These are phyloP conservation scores for Scolopax mira DNA, from an alignment of 2,113 vertebrate species.

Conservation along the genomic window DNA sequence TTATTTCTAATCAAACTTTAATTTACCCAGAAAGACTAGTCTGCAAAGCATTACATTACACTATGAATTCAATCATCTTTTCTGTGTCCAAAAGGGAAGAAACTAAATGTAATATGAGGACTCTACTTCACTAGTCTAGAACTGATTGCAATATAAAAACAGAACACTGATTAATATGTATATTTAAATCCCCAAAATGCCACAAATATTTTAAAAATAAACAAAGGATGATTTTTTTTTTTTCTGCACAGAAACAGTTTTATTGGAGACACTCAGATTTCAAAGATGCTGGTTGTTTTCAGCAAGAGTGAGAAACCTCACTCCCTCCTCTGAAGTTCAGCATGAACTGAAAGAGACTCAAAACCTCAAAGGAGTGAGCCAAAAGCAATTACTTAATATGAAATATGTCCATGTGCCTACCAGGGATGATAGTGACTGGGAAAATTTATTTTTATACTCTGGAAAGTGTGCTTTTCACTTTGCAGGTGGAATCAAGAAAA, in stretches of 20 bases:
- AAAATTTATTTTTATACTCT: not conserved
- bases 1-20: not conserved
- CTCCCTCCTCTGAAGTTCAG: not conserved
- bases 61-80: not conserved
- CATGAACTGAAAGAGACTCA: not conserved
- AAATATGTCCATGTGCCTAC: not conserved
- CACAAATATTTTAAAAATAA: not conserved
- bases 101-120: not conserved
- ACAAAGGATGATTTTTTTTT: not conserved
- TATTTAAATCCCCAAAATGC: not conserved
- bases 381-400: not conserved
- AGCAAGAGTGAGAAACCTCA: not conserved
- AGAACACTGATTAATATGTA: not conserved
- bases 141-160: not conserved
- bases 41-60: not conserved
- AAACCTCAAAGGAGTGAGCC: not conserved
- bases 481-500: slow-evolving; percentile 14
- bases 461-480: not conserved
- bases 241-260: not conserved
- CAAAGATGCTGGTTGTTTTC: not conserved
- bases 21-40: not conserved
- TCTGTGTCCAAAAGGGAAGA: not conserved
- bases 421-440: not conserved
- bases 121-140: not conserved
- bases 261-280: not conserved